These are phyloP conservation scores for Gastrophryne carolinensis DNA, from an alignment of 2,797 vertebrate genomes.

Conservation along the genomic window DNA sequence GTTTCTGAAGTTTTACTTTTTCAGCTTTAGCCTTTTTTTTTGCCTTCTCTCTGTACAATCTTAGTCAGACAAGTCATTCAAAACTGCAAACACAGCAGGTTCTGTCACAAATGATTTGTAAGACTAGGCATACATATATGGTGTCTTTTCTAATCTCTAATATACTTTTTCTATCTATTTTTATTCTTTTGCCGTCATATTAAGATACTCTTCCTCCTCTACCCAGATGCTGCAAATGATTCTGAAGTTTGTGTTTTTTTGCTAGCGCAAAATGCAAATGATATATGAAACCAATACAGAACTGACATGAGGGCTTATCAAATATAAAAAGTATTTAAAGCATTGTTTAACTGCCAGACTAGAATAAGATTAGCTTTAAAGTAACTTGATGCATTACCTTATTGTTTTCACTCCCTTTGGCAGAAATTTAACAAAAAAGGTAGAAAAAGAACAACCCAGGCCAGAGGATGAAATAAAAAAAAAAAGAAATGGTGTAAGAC, in stretches of 20 bases:
- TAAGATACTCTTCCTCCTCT: neutral
- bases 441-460: neutral
- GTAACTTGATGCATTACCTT: neutral
- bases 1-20: too few relatives aligned
- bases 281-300: slow-evolving; percentile 31
- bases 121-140: slow-evolving; percentile 7
- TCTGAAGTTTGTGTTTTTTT: slow-evolving; percentile 6
- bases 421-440: slow-evolving; percentile 44
- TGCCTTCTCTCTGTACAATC: neutral
- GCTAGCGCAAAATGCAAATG: slow-evolving; percentile 29
- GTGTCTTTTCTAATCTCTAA: slow-evolving; percentile 13
- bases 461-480: slow-evolving; percentile 49
- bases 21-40: neutral
- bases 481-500: slow-evolving; percentile 58
- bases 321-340: slow-evolving; percentile 37
- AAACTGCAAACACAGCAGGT: neutral
- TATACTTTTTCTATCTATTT: slow-evolving; percentile 17
- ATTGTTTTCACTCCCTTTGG: slow-evolving; percentile 43
- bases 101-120: neutral
- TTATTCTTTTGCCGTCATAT: neutral
- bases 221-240: neutral
- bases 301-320: slow-evolving; percentile 39
- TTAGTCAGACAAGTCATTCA: neutral
- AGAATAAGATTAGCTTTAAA: slow-evolving; percentile 48
- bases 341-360: slow-evolving; percentile 43